These are phyloP conservation scores for Goniozus legneri DNA, from an alignment of 1,140 invertebrate species.

Conservation along the genomic window DNA sequence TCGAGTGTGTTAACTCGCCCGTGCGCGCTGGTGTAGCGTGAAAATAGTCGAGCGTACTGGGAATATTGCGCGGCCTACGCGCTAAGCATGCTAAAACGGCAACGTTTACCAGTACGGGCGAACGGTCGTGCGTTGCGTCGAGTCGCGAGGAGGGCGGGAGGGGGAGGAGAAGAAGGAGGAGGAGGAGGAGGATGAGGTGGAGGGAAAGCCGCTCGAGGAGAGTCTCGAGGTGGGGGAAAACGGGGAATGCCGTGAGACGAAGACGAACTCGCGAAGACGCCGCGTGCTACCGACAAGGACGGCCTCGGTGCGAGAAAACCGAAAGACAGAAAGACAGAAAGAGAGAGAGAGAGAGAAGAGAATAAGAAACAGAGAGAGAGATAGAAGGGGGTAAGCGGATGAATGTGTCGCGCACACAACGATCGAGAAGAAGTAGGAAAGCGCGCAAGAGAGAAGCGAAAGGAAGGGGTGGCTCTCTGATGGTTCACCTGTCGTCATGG, in stretches of 20 bases:
- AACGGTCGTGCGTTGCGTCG: slow-evolving; percentile 4
- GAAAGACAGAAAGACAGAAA: slow-evolving; percentile 3
- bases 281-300: too few relatives aligned
- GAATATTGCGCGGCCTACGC: slow-evolving; percentile 34
- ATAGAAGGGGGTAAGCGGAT: slow-evolving; percentile 1
- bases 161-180: slow-evolving; percentile 16
- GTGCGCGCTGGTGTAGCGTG: slow-evolving; percentile 30
- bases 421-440: slow-evolving; percentile 3
- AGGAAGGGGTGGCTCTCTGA: slow-evolving; percentile 24
- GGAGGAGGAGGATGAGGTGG: neutral
- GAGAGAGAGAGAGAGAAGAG: slow-evolving; percentile 4
- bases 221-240: neutral
- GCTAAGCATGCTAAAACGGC: slow-evolving; percentile 29
- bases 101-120: slow-evolving; percentile 10
- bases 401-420: too few relatives aligned
- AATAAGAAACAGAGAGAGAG: slow-evolving; percentile 3
- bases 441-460: neutral
- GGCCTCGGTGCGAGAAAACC: too few relatives aligned
- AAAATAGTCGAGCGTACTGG: slow-evolving; percentile 35
- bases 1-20: neutral
- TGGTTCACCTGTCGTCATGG: slow-evolving; percentile 55
- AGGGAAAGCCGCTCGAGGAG: neutral
- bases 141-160: slow-evolving; percentile 8
- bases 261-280: too few relatives aligned
- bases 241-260: too few relatives aligned